Conservation (phyloP, 2,888 invertebrate species). For the Ecliptopera silaceata region DNA sequence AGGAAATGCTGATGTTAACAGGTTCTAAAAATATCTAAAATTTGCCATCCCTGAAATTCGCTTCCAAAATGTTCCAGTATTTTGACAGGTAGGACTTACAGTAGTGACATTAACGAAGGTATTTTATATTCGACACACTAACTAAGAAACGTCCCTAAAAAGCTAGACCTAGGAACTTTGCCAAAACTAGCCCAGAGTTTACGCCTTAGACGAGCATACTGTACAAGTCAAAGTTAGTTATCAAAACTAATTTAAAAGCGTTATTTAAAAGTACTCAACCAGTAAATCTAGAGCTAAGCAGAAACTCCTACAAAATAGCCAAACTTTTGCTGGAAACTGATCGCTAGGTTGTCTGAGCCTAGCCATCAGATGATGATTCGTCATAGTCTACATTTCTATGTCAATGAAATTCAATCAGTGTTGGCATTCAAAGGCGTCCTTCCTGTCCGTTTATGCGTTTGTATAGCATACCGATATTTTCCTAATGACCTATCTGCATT, state of each 20-base stretch:
- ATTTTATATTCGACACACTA: not conserved
- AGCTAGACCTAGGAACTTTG: not conserved
- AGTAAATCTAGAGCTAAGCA: not conserved
- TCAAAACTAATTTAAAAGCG: not conserved
- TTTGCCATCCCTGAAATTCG: not conserved
- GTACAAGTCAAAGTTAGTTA: not conserved
- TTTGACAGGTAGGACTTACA: not conserved
- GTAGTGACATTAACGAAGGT: too few species aligned
- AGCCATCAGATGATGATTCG: constrained; percentile 1
- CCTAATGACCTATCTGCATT: constrained; percentile 38
- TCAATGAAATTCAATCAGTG: constrained; percentile 41
- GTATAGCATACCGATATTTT: constrained; percentile 43
- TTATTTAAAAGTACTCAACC: not conserved
- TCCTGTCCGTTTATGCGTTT: constrained; percentile 43
- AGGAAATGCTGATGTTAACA: not conserved
- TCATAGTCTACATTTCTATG: constrained; percentile 28
- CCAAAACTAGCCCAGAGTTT: not conserved
- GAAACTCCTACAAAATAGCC: not conserved
- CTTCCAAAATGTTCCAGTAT: not conserved
- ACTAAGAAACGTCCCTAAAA: not conserved
- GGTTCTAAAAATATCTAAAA: not conserved
- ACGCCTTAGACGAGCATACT: not conserved
- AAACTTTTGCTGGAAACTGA: not conserved
- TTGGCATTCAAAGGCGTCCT: constrained; percentile 48
- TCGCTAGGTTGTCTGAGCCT: too few species aligned